A percentile compares a stretch with the other conserved stretches of the same genome.
These are phyloP conservation scores for Cyanoramphus novaezelandiae DNA, from an alignment of 2,113 vertebrate species.

Conservation along the genomic window DNA sequence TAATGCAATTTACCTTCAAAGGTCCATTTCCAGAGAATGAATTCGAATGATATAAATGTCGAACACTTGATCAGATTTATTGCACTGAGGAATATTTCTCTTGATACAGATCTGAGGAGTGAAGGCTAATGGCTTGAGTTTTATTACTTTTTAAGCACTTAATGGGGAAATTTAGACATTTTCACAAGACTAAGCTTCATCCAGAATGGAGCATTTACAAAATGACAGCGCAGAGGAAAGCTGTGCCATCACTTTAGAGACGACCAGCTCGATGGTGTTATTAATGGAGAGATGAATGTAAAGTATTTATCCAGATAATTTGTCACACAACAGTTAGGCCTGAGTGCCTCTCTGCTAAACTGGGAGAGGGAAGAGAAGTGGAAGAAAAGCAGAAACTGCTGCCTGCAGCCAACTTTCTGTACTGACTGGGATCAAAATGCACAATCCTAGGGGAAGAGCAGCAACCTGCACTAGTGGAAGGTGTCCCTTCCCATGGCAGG, in stretches of 20 bases:
- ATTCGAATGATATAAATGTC: slow-evolving; percentile 79
- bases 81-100: slow-evolving; percentile 68
- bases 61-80: slow-evolving; percentile 87
- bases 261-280: background rate
- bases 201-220: slow-evolving; percentile 43
- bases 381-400: background rate
- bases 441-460: background rate
- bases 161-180: slow-evolving; percentile 79
- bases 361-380: background rate
- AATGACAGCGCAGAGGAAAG: slow-evolving; percentile 39
- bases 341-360: background rate
- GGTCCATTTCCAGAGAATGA: slow-evolving; percentile 86
- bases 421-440: accelerated
- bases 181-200: slow-evolving; percentile 64
- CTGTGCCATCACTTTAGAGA: background rate
- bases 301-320: background rate
- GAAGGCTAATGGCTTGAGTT: slow-evolving; percentile 76
- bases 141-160: slow-evolving; percentile 83
- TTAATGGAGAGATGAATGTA: background rate
- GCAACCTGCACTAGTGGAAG: background rate
- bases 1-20: slow-evolving; percentile 89
- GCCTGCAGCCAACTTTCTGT: background rate
- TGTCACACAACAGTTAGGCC: background rate
- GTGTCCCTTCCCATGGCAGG: background rate
- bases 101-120: slow-evolving; percentile 65